Evolutionary conservation across 2,888 invertebrate species (phyloP), one percentile per base, ranked within the genome.

Genomic region (Pardosa pseudoannulata): DNA sequence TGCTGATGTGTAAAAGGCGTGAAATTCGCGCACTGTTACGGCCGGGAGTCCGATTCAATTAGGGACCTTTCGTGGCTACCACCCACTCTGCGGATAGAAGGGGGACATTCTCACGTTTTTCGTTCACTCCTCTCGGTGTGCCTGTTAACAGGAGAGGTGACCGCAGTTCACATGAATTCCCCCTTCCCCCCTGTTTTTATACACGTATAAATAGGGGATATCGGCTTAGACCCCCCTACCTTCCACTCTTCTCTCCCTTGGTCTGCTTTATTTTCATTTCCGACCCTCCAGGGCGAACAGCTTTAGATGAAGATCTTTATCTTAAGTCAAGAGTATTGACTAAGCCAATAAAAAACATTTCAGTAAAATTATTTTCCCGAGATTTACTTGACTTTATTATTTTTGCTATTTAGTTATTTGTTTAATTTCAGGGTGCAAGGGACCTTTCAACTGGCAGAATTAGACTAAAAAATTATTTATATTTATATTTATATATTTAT

Each of bases 1-100:
- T 86, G 79, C 71, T 71, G 75, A 86, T 75, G 79, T 74, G 79
- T 46, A 75, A 79, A 79, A 79, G 79, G 79, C 79, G 79, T 79
- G 86, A 86, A 86, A 85, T 85, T 71, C 82, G 71, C 76, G 62
- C 31, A 36, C 65, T 31, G 36, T 39, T 79, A 62, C 70, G 67
- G 29, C 29, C 50, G 29, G 31, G 31, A 46, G 32, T 64, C 78
- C 65, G 65, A 72, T 85, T 78, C 78, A 85, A 78, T 85, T 73
- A 85, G 73, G 56, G 46, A 76, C 31, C 68, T 65, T 36, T 36
- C 27, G 27, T 27, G 41, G 39, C 41, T 41, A 39, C 56, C 78
- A 36, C 71, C 62, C 74, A 36, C 67, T 70, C 70, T 23, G 56
- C 23, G 56, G 70, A 28, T 83, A 76, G 82, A 76, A 41, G 82